Conservation (phyloP, 64 coral and sea anemone genomes). For the Actinia equina region DNA sequence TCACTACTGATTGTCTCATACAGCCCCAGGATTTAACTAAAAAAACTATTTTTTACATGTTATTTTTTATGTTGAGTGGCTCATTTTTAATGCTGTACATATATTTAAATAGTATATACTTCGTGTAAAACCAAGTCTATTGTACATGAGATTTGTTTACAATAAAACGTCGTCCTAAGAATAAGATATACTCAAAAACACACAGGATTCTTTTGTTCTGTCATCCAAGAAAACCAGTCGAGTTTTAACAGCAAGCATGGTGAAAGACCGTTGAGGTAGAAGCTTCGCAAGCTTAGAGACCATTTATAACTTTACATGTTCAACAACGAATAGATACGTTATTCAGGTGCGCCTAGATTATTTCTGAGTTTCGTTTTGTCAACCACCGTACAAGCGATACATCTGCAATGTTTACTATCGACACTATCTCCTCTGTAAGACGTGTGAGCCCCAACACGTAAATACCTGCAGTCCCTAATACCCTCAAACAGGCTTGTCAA, state of each 20-base stretch:
- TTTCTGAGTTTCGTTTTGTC: conserved; percentile 73
- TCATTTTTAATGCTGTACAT: conserved; percentile 2
- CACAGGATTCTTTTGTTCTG: neutral
- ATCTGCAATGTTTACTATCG: conserved; percentile 52
- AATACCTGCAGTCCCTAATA: conserved; percentile 79
- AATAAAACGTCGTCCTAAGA: neutral
- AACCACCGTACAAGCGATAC: conserved; percentile 60
- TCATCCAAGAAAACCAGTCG: neutral
- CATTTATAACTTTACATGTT: no score
- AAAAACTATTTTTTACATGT: neutral
- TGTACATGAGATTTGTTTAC: neutral
- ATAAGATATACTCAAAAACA: no score
- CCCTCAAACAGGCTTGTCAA: conserved; percentile 71
- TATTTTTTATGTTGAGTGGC: neutral
- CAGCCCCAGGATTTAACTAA: neutral
- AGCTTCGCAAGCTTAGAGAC: no score
- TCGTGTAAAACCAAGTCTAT: neutral
- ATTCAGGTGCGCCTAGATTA: conserved; percentile 65
- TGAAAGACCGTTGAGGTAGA: no score
- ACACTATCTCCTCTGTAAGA: conserved; percentile 51
- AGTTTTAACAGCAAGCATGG: no score
- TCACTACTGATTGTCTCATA: no score
- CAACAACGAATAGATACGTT: no score
- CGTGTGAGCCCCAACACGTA: conserved; percentile 67
- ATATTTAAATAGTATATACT: neutral